Conservation (phyloP, 1,140 invertebrate species). For the Panulirus ornatus region DNA sequence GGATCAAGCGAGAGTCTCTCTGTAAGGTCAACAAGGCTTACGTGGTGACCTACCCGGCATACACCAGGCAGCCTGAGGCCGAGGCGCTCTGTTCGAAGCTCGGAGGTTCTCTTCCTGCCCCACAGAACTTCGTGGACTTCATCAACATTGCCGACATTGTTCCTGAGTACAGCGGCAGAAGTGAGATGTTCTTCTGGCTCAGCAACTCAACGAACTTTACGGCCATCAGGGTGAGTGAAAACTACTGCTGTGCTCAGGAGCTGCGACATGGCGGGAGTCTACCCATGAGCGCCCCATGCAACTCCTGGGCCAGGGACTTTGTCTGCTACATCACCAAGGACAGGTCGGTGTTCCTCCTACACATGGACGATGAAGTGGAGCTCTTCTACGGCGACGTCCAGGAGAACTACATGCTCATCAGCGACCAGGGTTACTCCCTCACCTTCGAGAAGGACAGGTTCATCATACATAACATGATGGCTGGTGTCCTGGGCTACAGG, state of each 20-base stretch:
- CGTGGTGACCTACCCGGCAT: slow-evolving; percentile 54
- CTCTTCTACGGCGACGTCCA: slow-evolving; percentile 37
- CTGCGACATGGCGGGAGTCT: slow-evolving; percentile 37
- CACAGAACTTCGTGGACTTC: slow-evolving; percentile 39
- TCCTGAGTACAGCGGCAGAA: slow-evolving; percentile 31
- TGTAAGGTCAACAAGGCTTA: not conserved
- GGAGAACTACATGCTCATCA: slow-evolving; percentile 52
- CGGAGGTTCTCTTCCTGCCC: slow-evolving; percentile 26
- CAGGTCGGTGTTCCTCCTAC: slow-evolving; percentile 26
- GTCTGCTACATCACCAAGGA: slow-evolving; percentile 18
- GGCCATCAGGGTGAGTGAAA: not conserved
- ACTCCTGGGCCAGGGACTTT: slow-evolving; percentile 60
- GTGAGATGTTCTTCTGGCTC: slow-evolving; percentile 50
- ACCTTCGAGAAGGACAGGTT: slow-evolving; percentile 15
- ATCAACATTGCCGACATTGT: slow-evolving; percentile 9
- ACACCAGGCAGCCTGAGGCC: slow-evolving; percentile 25
- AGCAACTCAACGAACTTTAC: slow-evolving; percentile 46
- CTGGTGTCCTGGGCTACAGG: not conserved
- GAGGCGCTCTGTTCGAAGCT: slow-evolving; percentile 34
- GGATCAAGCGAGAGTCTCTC: not conserved
- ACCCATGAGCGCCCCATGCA: slow-evolving; percentile 45
- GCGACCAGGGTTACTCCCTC: slow-evolving; percentile 46
- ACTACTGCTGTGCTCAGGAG: slow-evolving; percentile 31
- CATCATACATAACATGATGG: slow-evolving; percentile 41
- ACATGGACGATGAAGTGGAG: slow-evolving; percentile 19